Conservation (phyloP, 2,113 vertebrate species). For the Pimephales promelas region DNA sequence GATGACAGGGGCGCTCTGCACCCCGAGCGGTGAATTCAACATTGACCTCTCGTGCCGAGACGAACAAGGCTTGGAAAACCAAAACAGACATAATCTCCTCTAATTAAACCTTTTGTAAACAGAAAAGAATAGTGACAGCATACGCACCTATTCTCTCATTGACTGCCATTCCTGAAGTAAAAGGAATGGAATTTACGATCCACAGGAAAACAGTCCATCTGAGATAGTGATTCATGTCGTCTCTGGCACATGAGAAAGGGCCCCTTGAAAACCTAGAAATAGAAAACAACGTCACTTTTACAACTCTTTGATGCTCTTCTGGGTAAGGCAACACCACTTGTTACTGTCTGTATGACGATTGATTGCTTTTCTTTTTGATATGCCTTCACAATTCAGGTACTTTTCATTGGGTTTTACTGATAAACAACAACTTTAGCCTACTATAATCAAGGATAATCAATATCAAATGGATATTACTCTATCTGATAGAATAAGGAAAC, state of each 20-base stretch:
- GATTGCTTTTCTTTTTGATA: background rate
- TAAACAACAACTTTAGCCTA: background rate
- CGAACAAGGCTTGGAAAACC: slow-evolving; percentile 38
- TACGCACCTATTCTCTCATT: slow-evolving; percentile 85
- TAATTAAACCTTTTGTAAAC: slow-evolving; percentile 18
- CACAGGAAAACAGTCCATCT: slow-evolving; percentile 82
- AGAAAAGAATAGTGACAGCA: background rate
- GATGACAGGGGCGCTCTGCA: slow-evolving; percentile 11
- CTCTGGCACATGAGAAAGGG: slow-evolving; percentile 74
- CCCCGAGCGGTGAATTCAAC: slow-evolving; percentile 10
- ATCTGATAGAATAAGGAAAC: background rate
- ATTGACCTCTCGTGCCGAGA: slow-evolving; percentile 21
- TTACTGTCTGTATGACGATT: background rate
- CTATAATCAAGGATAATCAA: background rate
- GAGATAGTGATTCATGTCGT: slow-evolving; percentile 79
- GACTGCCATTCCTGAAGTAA: slow-evolving; percentile 77
- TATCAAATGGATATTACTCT: background rate
- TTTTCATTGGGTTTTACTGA: background rate
- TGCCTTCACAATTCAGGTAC: background rate
- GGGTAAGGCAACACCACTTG: slow-evolving; percentile 15
- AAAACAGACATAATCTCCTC: slow-evolving; percentile 18
- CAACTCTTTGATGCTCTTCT: slow-evolving; percentile 16
- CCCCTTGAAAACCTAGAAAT: slow-evolving; percentile 75
- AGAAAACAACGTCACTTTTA: slow-evolving; percentile 55
- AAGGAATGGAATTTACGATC: slow-evolving; percentile 74